Base-by-base conservation (phyloP, 2,888 invertebrate genomes). In the Cerceris ruficornis region DNA sequence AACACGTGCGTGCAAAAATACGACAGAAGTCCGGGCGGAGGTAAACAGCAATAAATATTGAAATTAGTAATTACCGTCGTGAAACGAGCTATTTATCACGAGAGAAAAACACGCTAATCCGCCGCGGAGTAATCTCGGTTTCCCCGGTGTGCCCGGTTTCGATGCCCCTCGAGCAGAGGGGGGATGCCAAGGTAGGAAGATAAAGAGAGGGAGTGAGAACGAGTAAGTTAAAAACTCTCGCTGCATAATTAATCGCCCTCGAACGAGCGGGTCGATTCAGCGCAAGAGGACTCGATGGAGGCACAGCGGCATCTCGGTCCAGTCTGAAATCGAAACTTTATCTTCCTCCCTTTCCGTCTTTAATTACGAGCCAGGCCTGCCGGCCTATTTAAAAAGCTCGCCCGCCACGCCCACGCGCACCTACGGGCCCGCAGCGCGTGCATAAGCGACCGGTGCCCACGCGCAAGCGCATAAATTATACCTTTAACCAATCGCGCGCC, bases 321-420 rank as follows among this genome's bases (percentile, higher is more conserved):
- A 72, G 73, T 46, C 49, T 69, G 71, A 74, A 79, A 81, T 81
- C 70, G 74, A 75, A 77, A 75, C 68, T 77, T 28, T 74, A 74
- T 65, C 69, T 70, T 43, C 70, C 61, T 52, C 28, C 69, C 62
- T 71, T 66, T 60, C 60, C 64, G 73, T 65, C 75, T 79, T 81
- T 83, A 83, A 83, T 83, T 81, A 76, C 71, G 61, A 69, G 68
- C 49, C 49, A 54, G 28, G 61, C 52, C 68, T 72, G 60, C 7
- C 69, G 77, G 70, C 66, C 75, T 75, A 74, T 76, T 83, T 75
- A 55, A 75, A 83, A 83, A 71, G 39, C n/a, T n/a, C 50, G 55
- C 64, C 60, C 67, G 60, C 59, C 64, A 69, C 79, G 68, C 82
- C 83, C 82, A 81, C 85, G 79, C 75, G 77, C 86, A 81, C 84